Base-by-base conservation (phyloP, 2,113 vertebrate genomes). In the Sylvilagus bachmani region DNA sequence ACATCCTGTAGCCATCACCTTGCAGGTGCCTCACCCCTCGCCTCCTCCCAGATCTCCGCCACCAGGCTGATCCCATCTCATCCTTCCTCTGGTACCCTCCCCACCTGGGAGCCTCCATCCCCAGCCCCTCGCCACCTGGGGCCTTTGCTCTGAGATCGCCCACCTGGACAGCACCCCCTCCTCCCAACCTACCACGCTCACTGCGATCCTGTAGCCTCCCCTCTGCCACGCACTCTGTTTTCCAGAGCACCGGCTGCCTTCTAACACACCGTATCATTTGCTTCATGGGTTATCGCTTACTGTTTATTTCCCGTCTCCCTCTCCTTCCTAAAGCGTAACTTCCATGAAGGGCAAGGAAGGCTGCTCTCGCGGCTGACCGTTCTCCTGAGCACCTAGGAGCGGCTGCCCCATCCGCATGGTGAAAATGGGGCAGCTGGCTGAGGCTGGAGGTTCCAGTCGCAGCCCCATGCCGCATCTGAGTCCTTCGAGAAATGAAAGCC, bases 251-350 rank as follows among this genome's bases (percentile, higher is more conserved):
- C 6, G 25, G 78, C 58, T 86, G 25, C 71, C 85, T 67, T 85
- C 80, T 78, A 88, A 86, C 69, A 86, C 3, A 44, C 36, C 55
- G 44, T 64, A 70, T 61, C 53, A 86, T 95, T 85, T 49, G 71
- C 73, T 84, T 79, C 62, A 67, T 61, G 77, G 61, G 49, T 90
- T 93, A 79, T 17, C 90, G 88, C 95, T 92, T 24, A 49, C 66
- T 91, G 91, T 62, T 78, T 81, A 83, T 88, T 38, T 92, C 67
- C 88, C 90, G 7, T 38, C 82, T 95, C 22, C 6, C 33, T 90
- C 81, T 95, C 36, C 51, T 62, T 85, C 55, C 36, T 69, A 64
- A 97, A 95, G 83, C 8, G 1, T 58, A 95, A 93, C 71, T 70
- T 87, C 82, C 81, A 36, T 58, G 89, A 88, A 95, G 88, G 90